Evolutionary conservation across 2,797 vertebrate genomes (phyloP), one percentile per base, ranked within the genome.

Genomic region (Mormyrus proboscirostris): DNA sequence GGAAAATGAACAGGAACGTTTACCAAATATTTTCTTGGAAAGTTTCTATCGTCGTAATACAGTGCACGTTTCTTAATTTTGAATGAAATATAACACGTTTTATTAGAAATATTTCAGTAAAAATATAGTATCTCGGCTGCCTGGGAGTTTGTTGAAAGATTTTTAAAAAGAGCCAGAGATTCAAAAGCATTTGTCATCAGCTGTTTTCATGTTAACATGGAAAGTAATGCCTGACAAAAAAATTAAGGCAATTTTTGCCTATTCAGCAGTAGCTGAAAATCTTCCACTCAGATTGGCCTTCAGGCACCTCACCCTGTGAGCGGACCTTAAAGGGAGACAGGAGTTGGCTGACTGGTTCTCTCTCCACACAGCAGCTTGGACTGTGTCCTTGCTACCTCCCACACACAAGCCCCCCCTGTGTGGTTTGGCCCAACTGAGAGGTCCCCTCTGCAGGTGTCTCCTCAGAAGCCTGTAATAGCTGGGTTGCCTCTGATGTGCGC

Each of bases 41-140:
- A 44, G 14, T 53, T 86, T 87, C 50, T 41, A 22, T n/a, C 25
- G 7, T 87, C 47, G 22, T 29, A 51, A 86, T 29, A 16, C 47
- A 44, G 14, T 8, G 73, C 38, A 51, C 4, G 84, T 87, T 85
- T 44, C 16, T 53, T 50, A 87, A 88, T 65, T 62, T 83, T 89
- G 9, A 90, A 89, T 89, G 87, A 89, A 87, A 50, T 87, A 85
- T 89, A 47, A 2, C 19, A 16, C 5, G 16, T 47, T 44, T 79
- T 47, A 79, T 7, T 79, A 44, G 14, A 89, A 69, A 44, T 49
- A 33, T 87, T 62, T 69, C 16, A 85, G 55, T 85, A 83, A 38
- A 29, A 88, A 49, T 90, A 59, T 12, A 62, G n/a, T 50, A 44
- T 65, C 10, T 79, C 33, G 12, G 19, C 79, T 29, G 14, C 59